Evolutionary conservation across 2,888 invertebrate genomes (phyloP).

Genomic region (Lacanobia oleracea): DNA sequence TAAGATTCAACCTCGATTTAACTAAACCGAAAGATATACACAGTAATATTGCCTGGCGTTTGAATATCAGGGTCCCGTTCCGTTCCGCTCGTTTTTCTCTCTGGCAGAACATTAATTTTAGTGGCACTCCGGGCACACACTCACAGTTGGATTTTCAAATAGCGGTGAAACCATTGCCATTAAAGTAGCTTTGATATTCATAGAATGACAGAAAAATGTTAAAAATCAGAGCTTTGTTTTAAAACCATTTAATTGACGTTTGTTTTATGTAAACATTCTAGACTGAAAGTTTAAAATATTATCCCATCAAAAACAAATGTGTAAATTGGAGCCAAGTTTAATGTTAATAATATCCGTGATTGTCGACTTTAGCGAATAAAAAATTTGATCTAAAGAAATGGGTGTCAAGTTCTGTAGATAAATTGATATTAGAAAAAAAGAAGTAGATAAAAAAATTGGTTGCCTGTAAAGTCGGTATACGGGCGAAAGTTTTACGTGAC

Average conservation of each 20-base stretch:
- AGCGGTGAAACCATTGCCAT: slow-evolving; percentile 82
- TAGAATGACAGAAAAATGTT: slow-evolving; percentile 54
- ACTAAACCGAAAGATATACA: slow-evolving; percentile 70
- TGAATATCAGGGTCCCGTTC: slow-evolving; percentile 71
- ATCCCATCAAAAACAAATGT: no score
- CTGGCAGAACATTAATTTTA: slow-evolving; percentile 90
- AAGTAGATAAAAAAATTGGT: no score
- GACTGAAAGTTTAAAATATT: neutral
- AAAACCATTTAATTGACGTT: slow-evolving; percentile 21
- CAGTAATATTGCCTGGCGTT: slow-evolving; percentile 70
- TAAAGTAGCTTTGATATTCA: slow-evolving; percentile 77
- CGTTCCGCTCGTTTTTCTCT: slow-evolving; percentile 88
- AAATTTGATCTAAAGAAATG: no score
- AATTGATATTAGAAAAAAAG: no score
- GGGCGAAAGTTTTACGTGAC: no score
- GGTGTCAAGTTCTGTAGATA: no score
- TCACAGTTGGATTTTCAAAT: slow-evolving; percentile 84
- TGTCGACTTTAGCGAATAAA: no score
- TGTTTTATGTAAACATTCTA: slow-evolving; percentile 19
- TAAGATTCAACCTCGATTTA: slow-evolving; percentile 74
- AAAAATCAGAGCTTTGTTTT: slow-evolving; percentile 23
- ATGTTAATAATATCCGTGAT: no score
- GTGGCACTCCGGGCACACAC: slow-evolving; percentile 83
- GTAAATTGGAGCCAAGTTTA: no score
- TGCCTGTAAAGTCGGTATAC: no score